Percentiles rank a stretch among this genome's conserved stretches.
phyloP scores from a whole-genome alignment of 2,113 vertebrate species.

The Pontoporia blainvillei region DNA sequence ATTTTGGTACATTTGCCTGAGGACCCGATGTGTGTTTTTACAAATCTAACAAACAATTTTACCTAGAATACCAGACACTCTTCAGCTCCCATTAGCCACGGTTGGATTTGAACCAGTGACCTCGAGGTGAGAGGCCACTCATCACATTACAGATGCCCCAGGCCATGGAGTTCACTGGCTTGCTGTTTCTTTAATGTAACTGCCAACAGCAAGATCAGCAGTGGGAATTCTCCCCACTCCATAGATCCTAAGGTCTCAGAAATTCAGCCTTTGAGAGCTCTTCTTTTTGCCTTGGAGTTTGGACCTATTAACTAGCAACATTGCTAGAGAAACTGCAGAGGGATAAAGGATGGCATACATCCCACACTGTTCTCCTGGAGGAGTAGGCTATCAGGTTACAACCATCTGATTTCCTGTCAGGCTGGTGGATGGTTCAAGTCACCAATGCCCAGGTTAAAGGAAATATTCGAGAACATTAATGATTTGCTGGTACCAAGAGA shows the following conservation, averaged over 20 bases:
- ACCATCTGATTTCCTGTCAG: slow-evolving; percentile 61
- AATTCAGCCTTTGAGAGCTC: slow-evolving; percentile 47
- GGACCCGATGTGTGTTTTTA: slow-evolving; percentile 42
- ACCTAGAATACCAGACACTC: slow-evolving; percentile 34
- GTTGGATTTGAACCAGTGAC: slow-evolving; percentile 73
- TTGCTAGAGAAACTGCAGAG: slow-evolving; percentile 50
- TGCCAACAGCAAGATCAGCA: slow-evolving; percentile 63
- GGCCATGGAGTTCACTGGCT: slow-evolving; percentile 42
- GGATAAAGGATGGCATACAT: slow-evolving; percentile 20
- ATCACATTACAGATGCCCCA: slow-evolving; percentile 42
- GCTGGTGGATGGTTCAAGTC: slow-evolving; percentile 63
- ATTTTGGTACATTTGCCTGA: slow-evolving; percentile 53
- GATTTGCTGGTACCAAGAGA: slow-evolving; percentile 73
- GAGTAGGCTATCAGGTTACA: slow-evolving; percentile 45
- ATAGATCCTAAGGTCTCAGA: slow-evolving; percentile 53
- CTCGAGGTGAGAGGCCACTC: slow-evolving; percentile 64
- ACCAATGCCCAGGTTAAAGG: slow-evolving; percentile 65
- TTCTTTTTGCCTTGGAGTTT: slow-evolving; percentile 51
- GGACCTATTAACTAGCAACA: slow-evolving; percentile 60
- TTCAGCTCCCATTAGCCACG: slow-evolving; percentile 29
- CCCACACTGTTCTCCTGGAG: slow-evolving; percentile 19
- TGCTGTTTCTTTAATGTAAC: slow-evolving; percentile 69
- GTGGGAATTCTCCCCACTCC: slow-evolving; percentile 63
- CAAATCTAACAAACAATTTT: slow-evolving; percentile 61
- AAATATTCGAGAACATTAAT: slow-evolving; percentile 70